Percentiles rank a stretch among this genome's conserved stretches.
Evolutionary conservation across 2,797 vertebrate genomes (phyloP).

Genomic region (Merluccius polli): DNA sequence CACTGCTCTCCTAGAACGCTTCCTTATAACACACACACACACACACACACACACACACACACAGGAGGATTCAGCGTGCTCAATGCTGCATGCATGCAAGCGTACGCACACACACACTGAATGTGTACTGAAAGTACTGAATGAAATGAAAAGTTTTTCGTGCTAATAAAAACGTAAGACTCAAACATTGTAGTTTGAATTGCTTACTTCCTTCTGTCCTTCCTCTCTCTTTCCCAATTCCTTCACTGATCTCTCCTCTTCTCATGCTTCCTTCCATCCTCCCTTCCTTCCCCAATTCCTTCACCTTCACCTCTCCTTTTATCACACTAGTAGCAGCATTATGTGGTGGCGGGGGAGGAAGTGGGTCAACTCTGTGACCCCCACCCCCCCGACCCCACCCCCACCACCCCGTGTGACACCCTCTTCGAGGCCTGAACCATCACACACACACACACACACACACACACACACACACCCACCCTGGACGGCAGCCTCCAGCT

Average conservation of each 20-base stretch:
- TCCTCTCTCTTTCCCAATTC: too few relatives aligned
- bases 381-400: too few relatives aligned
- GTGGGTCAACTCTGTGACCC: conserved; percentile 64
- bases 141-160: neutral
- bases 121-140: too few relatives aligned
- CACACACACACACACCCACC: neutral
- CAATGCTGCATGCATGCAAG: too few relatives aligned
- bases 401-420: conserved; percentile 41
- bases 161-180: neutral
- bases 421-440: conserved; percentile 40
- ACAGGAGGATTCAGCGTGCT: too few relatives aligned
- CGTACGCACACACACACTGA: too few relatives aligned
- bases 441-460: conserved; percentile 51
- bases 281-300: neutral
- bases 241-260: too few relatives aligned
- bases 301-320: conserved; percentile 18
- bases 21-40: neutral
- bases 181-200: neutral
- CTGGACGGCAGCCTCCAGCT: conserved; percentile 63
- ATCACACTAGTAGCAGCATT: conserved; percentile 51
- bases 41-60: too few relatives aligned
- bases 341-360: conserved; percentile 55
- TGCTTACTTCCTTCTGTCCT: too few relatives aligned
- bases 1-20: too few relatives aligned
- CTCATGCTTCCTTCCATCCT: too few relatives aligned